Conservation (phyloP, 2,888 invertebrate genomes). For the Sympetrum striolatum region DNA sequence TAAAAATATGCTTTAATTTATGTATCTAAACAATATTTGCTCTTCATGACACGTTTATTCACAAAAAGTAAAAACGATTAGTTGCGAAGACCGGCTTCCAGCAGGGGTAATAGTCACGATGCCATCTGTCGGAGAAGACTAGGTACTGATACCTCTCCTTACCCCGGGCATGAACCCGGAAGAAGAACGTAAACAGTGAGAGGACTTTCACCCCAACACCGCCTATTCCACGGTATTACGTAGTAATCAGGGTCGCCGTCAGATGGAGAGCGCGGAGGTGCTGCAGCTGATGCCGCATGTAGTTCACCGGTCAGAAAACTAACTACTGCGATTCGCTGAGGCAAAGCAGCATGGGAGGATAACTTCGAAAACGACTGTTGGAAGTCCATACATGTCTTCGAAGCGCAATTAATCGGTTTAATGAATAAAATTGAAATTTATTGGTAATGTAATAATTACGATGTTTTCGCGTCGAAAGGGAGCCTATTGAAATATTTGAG, state of each 20-base stretch:
- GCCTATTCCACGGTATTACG: background rate
- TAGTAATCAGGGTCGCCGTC: slow-evolving; percentile 35
- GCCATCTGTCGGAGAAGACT: slow-evolving; percentile 22
- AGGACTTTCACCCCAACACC: slow-evolving; percentile 3
- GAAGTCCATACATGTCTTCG: too few species aligned
- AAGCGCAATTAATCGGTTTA: too few species aligned
- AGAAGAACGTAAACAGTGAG: slow-evolving; percentile 31
- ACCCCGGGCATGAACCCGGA: slow-evolving; percentile 40
- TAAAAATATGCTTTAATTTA: too few species aligned
- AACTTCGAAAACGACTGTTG: too few species aligned
- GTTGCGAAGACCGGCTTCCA: background rate
- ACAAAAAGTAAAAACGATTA: too few species aligned
- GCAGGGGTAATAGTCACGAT: background rate
- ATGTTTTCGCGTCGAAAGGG: too few species aligned
- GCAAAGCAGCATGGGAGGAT: too few species aligned
- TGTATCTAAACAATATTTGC: too few species aligned
- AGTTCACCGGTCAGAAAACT: background rate
- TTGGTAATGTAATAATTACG: too few species aligned
- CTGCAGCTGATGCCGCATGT: background rate
- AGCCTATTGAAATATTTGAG: too few species aligned
- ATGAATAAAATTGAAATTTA: too few species aligned
- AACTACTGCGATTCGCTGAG: background rate
- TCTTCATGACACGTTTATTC: too few species aligned
- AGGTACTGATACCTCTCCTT: background rate
- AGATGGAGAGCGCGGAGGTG: background rate